Percentiles rank a stretch among this genome's conserved stretches.
Evolutionary conservation across 2,113 vertebrate species (phyloP).

Genomic region (Pavo muticus): DNA sequence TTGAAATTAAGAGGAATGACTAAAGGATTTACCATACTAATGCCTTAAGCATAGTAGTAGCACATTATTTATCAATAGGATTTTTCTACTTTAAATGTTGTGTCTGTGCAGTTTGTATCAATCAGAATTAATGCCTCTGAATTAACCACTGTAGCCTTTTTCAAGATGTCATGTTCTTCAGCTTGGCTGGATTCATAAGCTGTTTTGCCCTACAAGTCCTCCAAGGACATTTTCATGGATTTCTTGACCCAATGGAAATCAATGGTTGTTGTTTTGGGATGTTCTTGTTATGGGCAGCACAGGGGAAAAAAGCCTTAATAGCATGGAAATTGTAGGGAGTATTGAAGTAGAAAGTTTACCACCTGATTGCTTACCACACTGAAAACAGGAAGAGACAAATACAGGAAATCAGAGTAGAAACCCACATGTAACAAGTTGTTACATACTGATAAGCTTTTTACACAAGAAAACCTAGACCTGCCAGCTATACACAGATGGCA

Average conservation of each 20-base stretch:
- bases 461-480: not conserved
- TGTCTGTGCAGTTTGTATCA: constrained; percentile 7
- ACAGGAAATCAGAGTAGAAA: not conserved
- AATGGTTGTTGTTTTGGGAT: not conserved
- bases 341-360: not conserved
- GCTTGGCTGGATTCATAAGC: not conserved
- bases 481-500: not conserved
- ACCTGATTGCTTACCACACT: not conserved
- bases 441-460: not conserved
- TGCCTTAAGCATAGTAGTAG: constrained; percentile 6
- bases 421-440: not conserved
- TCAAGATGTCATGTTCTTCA: not conserved
- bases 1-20: constrained; percentile 13
- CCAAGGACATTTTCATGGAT: not conserved
- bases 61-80: not conserved
- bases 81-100: constrained; percentile 26
- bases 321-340: not conserved
- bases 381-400: not conserved
- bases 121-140: not conserved
- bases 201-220: not conserved
- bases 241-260: not conserved
- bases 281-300: not conserved
- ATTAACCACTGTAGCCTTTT: not conserved
- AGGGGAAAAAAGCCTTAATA: not conserved
- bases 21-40: constrained; percentile 36